These are phyloP conservation scores for Lutjanus campechanus DNA, from an alignment of 2,797 vertebrate genomes.

Conservation along the genomic window DNA sequence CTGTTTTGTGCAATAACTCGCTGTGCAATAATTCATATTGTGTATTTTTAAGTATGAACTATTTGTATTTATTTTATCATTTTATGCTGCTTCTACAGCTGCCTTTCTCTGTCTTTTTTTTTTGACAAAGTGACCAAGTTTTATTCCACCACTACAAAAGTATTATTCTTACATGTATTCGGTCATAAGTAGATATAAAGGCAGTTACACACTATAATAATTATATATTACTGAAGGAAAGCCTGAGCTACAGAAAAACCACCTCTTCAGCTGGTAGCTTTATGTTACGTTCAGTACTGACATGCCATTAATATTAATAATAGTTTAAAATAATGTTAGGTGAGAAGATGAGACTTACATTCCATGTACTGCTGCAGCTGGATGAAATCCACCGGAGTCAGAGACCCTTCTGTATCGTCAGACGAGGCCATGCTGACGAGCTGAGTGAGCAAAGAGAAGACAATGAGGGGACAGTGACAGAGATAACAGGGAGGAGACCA, in stretches of 20 bases:
- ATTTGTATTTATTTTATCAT: no score
- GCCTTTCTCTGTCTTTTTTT: no score
- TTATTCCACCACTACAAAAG: not conserved
- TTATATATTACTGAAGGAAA: not conserved
- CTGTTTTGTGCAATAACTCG: no score
- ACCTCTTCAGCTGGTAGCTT: not conserved
- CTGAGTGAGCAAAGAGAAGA: slow-evolving; percentile 30
- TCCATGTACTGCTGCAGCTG: slow-evolving; percentile 94
- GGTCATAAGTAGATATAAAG: not conserved
- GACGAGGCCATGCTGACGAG: slow-evolving; percentile 71
- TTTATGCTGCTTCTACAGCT: no score
- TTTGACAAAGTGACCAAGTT: not conserved
- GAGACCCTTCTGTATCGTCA: slow-evolving; percentile 73
- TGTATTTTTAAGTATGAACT: no score
- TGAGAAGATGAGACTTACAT: slow-evolving; percentile 82
- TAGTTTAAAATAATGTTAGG: not conserved
- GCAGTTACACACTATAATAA: not conserved
- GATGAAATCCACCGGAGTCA: slow-evolving; percentile 91
- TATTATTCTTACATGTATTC: not conserved
- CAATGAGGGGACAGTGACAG: not conserved
- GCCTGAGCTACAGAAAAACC: not conserved
- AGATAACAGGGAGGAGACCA: not conserved
- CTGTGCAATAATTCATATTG: no score
- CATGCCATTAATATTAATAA: not conserved
- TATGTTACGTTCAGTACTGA: not conserved